A percentile compares a stretch with the other conserved stretches of the same genome.
Conservation (phyloP, 2,888 invertebrate species). For the Heteromyza rotundicornis region DNA sequence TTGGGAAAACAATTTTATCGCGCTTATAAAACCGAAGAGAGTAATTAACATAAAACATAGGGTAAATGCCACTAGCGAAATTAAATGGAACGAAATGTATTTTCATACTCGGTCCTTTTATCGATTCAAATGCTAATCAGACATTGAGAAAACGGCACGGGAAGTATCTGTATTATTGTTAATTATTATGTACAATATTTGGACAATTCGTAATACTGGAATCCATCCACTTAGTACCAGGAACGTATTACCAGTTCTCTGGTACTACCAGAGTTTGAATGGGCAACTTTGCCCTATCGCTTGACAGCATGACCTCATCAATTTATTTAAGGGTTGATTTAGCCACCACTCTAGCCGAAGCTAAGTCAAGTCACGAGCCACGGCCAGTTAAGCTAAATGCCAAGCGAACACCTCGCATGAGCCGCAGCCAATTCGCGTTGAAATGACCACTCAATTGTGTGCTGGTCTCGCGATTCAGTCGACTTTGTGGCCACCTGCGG, state of each 20-base stretch:
- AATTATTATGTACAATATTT: no score
- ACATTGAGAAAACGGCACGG: no score
- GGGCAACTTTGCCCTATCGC: no score
- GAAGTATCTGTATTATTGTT: no score
- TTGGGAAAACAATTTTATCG: constrained; percentile 2
- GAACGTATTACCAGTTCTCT: no score
- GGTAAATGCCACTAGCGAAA: constrained; percentile 2
- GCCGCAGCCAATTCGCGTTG: no score
- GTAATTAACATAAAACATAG: constrained; percentile 20
- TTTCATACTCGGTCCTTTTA: no score
- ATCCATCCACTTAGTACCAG: no score
- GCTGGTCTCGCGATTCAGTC: constrained; percentile 33
- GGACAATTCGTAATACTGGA: no score
- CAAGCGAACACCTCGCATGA: background rate
- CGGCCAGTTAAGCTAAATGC: background rate
- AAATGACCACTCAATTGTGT: constrained; percentile 26
- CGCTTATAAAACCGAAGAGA: background rate
- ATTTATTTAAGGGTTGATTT: constrained; percentile 39
- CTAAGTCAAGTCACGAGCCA: background rate
- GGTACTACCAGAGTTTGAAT: no score
- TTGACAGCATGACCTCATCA: constrained; percentile 47
- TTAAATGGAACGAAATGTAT: no score
- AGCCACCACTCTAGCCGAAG: background rate
- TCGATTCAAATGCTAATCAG: no score
- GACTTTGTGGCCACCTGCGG: constrained; percentile 48